phyloP scores from a whole-genome alignment of 2,797 vertebrate species.

The Diplodus sargus region DNA sequence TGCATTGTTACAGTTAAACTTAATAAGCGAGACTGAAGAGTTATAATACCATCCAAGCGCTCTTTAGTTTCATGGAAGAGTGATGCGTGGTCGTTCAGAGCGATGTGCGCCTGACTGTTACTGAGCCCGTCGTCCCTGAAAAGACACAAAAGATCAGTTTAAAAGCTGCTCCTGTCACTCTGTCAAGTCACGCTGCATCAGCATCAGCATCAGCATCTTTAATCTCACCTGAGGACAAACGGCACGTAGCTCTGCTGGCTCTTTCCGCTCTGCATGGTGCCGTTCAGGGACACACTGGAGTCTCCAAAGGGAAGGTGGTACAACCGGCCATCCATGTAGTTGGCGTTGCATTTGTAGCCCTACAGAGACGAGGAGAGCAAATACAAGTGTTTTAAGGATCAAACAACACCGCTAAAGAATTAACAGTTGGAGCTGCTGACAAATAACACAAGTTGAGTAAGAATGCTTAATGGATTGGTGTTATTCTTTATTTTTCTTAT shows the following conservation, averaged over 20 bases:
- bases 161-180: not conserved
- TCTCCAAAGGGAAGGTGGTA: slow-evolving; percentile 89
- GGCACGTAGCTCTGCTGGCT: slow-evolving; percentile 96
- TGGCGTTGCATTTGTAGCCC: slow-evolving; percentile 88
- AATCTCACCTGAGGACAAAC: slow-evolving; percentile 89
- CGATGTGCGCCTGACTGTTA: slow-evolving; percentile 86
- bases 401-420: not conserved
- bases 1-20: not conserved
- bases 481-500: not conserved
- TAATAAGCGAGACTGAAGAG: not conserved
- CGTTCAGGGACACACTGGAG: slow-evolving; percentile 91
- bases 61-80: slow-evolving; percentile 88
- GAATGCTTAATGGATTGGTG: not conserved
- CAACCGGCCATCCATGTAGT: slow-evolving; percentile 86
- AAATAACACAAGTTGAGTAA: not conserved
- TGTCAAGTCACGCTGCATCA: accelerated
- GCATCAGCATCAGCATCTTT: accelerated
- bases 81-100: slow-evolving; percentile 85
- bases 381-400: not conserved
- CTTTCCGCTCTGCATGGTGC: slow-evolving; percentile 92
- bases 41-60: slow-evolving; percentile 82
- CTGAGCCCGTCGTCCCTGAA: slow-evolving; percentile 90
- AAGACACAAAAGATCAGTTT: slow-evolving; percentile 33
- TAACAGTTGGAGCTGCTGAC: not conserved
- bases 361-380: slow-evolving; percentile 49